phyloP scores from a whole-genome alignment of 1,140 invertebrate genomes.

The Ylistrum balloti region DNA sequence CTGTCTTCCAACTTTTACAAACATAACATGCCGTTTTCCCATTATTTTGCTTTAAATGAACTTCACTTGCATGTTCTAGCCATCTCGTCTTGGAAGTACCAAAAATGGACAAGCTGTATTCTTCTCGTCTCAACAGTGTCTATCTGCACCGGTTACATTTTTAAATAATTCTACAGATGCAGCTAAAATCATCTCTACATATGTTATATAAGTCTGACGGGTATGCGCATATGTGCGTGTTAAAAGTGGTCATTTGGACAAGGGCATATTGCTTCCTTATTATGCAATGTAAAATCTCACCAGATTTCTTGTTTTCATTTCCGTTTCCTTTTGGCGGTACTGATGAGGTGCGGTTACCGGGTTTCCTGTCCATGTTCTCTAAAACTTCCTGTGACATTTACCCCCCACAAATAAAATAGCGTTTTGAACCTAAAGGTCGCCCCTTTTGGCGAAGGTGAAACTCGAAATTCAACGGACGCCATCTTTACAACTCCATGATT shows the following conservation, averaged over 20 bases:
- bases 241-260: no score
- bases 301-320: conserved; percentile 89
- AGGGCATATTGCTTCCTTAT: not conserved
- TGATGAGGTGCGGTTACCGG: conserved; percentile 84
- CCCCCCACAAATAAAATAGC: conserved; percentile 54
- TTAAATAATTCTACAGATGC: no score
- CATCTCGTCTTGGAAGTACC: not conserved
- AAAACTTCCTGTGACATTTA: conserved; percentile 83
- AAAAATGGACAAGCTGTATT: not conserved
- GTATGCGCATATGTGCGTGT: not conserved
- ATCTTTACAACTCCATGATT: conserved; percentile 69
- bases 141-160: not conserved
- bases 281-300: conserved; percentile 80
- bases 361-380: conserved; percentile 88
- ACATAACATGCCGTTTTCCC: no score
- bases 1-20: no score
- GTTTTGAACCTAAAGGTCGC: conserved; percentile 62
- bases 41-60: no score
- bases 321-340: conserved; percentile 85
- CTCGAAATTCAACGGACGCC: conserved; percentile 50
- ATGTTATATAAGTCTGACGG: no score
- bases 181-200: no score
- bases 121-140: no score
- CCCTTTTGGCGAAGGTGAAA: conserved; percentile 59
- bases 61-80: conserved; percentile 10